Base-by-base conservation (phyloP, 2,113 vertebrate genomes). In the Gymnobelideus leadbeateri region DNA sequence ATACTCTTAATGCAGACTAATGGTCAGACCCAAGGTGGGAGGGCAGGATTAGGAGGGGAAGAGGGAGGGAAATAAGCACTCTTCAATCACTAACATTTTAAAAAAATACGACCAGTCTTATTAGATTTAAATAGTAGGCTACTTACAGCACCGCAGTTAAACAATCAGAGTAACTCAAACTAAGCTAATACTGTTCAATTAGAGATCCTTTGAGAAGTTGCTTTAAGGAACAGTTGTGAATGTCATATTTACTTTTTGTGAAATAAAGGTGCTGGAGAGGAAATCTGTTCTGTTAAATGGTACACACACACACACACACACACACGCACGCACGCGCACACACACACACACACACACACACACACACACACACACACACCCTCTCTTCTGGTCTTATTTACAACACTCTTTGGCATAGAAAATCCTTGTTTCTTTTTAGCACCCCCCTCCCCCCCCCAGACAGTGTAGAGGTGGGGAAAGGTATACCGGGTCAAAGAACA, bases 351-450 rank as follows among this genome's bases (percentile, higher is more conserved):
- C 55, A 3, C 51, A 12, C 55, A n/a, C 61, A 77, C 37, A n/a
- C 68, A 77, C 37, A n/a, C 16, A 68, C 25, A 28, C 28, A 37
- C 61, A 68, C 31, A 37, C 57, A 68, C 11, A 37, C 31, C 37
- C 57, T 28, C 1, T 21, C 21, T n/a, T 68, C 57, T 96, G 8
- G 61, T 57, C 2, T 43, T 53, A 23, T 47, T 93, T 77, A 90
- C 50, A 93, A 8, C 51, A 92, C 91, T 50, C 31, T 92, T 94
- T 91, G 92, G 55, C 90, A 92, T 54, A 91, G n/a, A 90, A 91
- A 90, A 51, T 91, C 49, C 93, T 89, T 51, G 89, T 92, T 51
- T 49, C 47, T 49, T 49, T 49, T 49, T 49, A 4, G 47, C 47
- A 49, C 47, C 47, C 47, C 47, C 47, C 47, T 4, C 47, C 47